A percentile compares a stretch with the other conserved stretches of the same genome.
These are phyloP conservation scores for Harpegnathos saltator DNA, from an alignment of 1,140 invertebrate genomes.

Conservation along the genomic window DNA sequence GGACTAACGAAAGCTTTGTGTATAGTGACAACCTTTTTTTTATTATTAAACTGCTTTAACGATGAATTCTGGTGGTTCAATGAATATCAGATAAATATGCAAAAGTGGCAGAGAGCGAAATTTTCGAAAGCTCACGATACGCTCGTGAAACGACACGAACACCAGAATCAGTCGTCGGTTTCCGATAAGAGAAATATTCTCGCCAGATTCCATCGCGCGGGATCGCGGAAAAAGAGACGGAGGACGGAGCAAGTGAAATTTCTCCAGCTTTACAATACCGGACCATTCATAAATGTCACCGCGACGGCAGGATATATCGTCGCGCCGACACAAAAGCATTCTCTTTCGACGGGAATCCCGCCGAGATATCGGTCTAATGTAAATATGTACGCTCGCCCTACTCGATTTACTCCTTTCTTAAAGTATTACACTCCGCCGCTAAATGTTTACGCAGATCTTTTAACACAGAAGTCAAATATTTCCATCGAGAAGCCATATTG, in stretches of 20 bases:
- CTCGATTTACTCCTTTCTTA: slow-evolving; percentile 41
- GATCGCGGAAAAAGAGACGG: slow-evolving; percentile 11
- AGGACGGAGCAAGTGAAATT: slow-evolving; percentile 55
- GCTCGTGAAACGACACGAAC: neutral
- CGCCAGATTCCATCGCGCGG: neutral
- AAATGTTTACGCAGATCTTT: slow-evolving; percentile 37
- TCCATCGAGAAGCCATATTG: slow-evolving; percentile 12
- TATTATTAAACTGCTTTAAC: neutral
- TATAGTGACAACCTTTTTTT: too few relatives aligned
- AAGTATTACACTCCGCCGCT: slow-evolving; percentile 19
- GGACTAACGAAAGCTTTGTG: neutral
- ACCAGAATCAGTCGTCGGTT: slow-evolving; percentile 24
- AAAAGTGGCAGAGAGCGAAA: neutral
- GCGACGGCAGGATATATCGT: slow-evolving; percentile 50
- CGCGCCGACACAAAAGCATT: slow-evolving; percentile 61
- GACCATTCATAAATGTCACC: slow-evolving; percentile 66
- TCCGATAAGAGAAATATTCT: slow-evolving; percentile 62
- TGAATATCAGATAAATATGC: slow-evolving; percentile 1
- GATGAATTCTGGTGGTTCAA: neutral
- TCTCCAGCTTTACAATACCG: slow-evolving; percentile 46
- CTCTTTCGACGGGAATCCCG: slow-evolving; percentile 63
- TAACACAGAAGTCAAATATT: slow-evolving; percentile 40
- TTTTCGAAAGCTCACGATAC: slow-evolving; percentile 4
- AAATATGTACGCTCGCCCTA: slow-evolving; percentile 57
- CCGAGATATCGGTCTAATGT: slow-evolving; percentile 55